Conservation (phyloP, 2,797 vertebrate genomes). For the Sparus aurata region DNA sequence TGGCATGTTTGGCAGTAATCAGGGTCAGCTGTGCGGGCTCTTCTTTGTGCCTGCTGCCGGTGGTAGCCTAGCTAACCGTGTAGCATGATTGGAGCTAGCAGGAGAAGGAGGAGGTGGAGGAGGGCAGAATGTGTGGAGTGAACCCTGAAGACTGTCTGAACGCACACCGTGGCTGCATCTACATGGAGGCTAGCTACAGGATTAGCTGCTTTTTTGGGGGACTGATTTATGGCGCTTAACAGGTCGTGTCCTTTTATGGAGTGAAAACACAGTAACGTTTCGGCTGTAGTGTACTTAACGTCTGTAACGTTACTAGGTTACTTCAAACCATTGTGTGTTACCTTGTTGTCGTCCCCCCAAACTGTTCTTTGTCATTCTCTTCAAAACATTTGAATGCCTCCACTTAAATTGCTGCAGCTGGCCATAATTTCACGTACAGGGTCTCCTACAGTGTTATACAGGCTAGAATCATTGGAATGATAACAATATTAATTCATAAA, state of each 20-base stretch:
- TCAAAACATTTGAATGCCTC: background rate
- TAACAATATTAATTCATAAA: too few relatives aligned
- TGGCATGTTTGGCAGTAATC: constrained; percentile 8
- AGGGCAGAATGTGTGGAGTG: background rate
- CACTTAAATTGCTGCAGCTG: background rate
- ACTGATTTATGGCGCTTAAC: background rate
- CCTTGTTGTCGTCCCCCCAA: background rate
- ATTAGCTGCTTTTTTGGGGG: constrained; percentile 7
- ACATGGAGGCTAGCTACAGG: constrained; percentile 24
- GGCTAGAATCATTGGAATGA: too few relatives aligned
- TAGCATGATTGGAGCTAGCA: constrained; percentile 59
- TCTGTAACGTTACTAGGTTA: background rate
- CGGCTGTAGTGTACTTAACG: background rate
- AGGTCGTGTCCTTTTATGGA: constrained; percentile 26
- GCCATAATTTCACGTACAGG: background rate
- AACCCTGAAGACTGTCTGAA: constrained; percentile 5
- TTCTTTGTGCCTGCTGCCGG: constrained; percentile 74
- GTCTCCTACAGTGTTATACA: too few relatives aligned
- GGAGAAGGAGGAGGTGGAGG: constrained; percentile 8
- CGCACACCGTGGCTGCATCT: constrained; percentile 26
- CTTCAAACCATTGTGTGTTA: background rate
- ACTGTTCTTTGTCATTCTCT: background rate
- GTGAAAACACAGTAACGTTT: background rate
- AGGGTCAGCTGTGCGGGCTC: constrained; percentile 58
- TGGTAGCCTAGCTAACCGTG: constrained; percentile 68